Conservation (phyloP, 2,888 invertebrate species). For the Sphaerophoria taeniata region DNA sequence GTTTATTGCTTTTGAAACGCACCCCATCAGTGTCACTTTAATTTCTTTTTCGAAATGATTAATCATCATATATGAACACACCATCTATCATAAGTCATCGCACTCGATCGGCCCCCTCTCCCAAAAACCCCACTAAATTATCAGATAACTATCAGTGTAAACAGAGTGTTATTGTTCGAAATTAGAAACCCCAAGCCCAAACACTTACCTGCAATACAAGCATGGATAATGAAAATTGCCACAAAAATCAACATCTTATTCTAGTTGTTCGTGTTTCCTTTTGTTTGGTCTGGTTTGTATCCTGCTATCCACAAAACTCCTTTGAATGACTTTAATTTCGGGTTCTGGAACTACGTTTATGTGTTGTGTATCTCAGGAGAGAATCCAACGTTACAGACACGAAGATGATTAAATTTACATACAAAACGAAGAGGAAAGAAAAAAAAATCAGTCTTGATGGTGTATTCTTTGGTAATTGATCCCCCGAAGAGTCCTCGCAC, state of each 20-base stretch:
- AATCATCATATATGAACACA: not conserved
- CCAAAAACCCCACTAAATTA: not conserved
- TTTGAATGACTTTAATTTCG: not conserved
- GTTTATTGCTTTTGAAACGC: not conserved
- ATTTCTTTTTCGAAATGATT: slow-evolving; percentile 7
- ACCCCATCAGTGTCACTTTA: slow-evolving; percentile 14
- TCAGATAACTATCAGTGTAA: slow-evolving; percentile 20
- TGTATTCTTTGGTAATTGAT: slow-evolving; percentile 69
- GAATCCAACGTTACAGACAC: slow-evolving; percentile 28
- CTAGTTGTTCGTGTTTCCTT: slow-evolving; percentile 55
- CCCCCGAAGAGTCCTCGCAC: slow-evolving; percentile 56
- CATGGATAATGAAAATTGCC: slow-evolving; percentile 81
- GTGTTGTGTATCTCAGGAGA: slow-evolving; percentile 23
- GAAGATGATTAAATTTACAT: slow-evolving; percentile 35
- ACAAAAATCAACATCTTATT: slow-evolving; percentile 81
- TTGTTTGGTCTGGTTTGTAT: not conserved
- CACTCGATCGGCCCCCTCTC: not conserved
- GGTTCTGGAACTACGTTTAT: slow-evolving; percentile 23
- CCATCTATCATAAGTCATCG: not conserved
- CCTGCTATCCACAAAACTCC: not conserved
- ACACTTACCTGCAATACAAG: slow-evolving; percentile 83
- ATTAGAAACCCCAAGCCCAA: not conserved
- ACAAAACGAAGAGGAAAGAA: slow-evolving; percentile 34
- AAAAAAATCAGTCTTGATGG: slow-evolving; percentile 70
- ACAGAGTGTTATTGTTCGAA: not conserved